Conservation (phyloP, 2,113 vertebrate species). For the Tragulus kanchil region DNA sequence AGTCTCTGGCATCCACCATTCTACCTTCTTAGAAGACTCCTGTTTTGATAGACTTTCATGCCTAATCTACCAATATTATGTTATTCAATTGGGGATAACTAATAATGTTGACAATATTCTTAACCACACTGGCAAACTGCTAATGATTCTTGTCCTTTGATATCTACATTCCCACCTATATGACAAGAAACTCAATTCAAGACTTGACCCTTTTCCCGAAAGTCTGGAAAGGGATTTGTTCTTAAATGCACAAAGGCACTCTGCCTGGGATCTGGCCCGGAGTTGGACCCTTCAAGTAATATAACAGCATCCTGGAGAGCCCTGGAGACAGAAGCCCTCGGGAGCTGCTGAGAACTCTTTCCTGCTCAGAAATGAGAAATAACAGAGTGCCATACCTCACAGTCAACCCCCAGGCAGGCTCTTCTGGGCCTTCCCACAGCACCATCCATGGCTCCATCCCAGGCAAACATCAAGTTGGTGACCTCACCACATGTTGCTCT, state of each 20-base stretch:
- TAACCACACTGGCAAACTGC: background rate
- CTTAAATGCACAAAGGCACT: background rate
- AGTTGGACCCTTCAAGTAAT: background rate
- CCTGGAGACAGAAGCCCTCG: background rate
- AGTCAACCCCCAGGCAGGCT: background rate
- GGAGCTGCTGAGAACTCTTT: background rate
- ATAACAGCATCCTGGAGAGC: background rate
- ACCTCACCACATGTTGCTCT: background rate
- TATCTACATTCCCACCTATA: background rate
- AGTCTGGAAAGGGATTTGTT: background rate
- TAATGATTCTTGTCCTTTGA: constrained; percentile 9
- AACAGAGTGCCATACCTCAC: background rate
- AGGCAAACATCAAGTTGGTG: background rate
- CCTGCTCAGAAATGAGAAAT: background rate
- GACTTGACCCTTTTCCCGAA: background rate
- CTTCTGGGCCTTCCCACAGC: background rate
- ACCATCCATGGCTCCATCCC: background rate
- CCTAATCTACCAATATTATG: background rate
- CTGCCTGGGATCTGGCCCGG: background rate
- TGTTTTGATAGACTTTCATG: background rate
- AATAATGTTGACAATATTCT: background rate
- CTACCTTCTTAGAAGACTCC: background rate
- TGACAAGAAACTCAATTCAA: background rate
- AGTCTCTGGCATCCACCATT: background rate
- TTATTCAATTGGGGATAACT: background rate